Base-by-base conservation (phyloP, 2,888 invertebrate species). In the Drosophila lutescens region DNA sequence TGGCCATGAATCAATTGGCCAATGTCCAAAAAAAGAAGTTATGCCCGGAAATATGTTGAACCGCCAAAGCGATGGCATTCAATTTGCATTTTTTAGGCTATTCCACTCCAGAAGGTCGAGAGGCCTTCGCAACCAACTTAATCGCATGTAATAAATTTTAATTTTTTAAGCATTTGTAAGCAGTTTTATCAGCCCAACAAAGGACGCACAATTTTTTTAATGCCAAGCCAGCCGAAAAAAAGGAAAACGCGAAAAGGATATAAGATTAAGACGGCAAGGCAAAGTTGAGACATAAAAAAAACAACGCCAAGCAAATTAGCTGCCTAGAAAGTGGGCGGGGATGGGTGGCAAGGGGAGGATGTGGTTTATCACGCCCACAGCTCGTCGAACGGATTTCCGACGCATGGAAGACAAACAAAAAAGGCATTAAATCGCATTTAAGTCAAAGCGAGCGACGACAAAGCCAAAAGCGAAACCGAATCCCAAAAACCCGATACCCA, bases 391-490 rank as follows among this genome's bases (percentile, higher is more conserved):
- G 85, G 85, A 86, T 80, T 78, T 86, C 85, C 85, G 89, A 89
- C 85, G 89, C 86, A 76, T 81, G 86, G 78, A 86, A 89, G 82
- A 89, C 86, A 86, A 86, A 86, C 86, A 89, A 88, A 90, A 89
- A 90, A 81, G 76, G 79, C 88, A 90, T 89, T 89, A 89, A 89
- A 89, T 90, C 90, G 80, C 84, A 90, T 90, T 88, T 89, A 86
- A 81, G 89, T 79, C 80, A 86, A 74, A 79, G 62, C 86, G 43
- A 51, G 40, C 50, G 47, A 47, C 74, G 43, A 67, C 59, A 71
- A 59, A 53, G 63, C 70, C 55, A 62, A 61, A 43, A 58, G 30
- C 59, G 60, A 65, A 65, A 58, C 38, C 57, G 49, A 67, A 50
- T 20, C 71, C 47, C 4, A 62, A 40, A 62, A 40, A 17, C 56